These are phyloP conservation scores for Clavelina lepadiformis DNA, from an alignment of 23 tunicate species.

Conservation along the genomic window DNA sequence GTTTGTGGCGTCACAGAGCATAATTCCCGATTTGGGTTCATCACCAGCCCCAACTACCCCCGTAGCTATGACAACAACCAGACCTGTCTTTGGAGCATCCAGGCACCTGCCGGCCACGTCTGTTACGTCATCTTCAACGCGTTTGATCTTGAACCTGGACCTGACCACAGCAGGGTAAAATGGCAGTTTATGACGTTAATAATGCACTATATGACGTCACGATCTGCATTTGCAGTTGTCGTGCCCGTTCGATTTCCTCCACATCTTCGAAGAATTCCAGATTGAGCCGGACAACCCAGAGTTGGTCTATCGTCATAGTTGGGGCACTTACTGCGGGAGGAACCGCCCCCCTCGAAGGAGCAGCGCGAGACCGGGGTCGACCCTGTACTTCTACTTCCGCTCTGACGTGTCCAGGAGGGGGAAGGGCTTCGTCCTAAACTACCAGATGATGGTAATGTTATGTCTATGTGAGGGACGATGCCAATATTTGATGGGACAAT, in stretches of 20 bases:
- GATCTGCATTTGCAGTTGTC: background rate
- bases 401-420: conserved; percentile 30
- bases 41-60: conserved; percentile 62
- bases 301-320: background rate
- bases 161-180: no score
- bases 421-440: conserved; percentile 49
- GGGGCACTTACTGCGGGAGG: conserved; percentile 64
- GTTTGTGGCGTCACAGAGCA: background rate
- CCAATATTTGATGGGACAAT: no score
- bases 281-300: background rate
- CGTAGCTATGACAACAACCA: conserved; percentile 41
- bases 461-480: background rate
- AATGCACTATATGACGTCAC: background rate
- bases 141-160: conserved; percentile 62
- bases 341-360: conserved; percentile 3
- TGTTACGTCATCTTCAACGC: conserved; percentile 30
- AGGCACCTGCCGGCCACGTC: conserved; percentile 27
- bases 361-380: conserved; percentile 46
- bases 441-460: conserved; percentile 28
- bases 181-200: no score
- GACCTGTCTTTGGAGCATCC: conserved; percentile 61
- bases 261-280: conserved; percentile 41
- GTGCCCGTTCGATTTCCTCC: conserved; percentile 67
- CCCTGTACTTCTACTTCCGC: conserved; percentile 39
- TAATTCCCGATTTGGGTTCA: conserved; percentile 11